phyloP scores from a whole-genome alignment of 2,888 invertebrate genomes.

The Eupsilia transversa region DNA sequence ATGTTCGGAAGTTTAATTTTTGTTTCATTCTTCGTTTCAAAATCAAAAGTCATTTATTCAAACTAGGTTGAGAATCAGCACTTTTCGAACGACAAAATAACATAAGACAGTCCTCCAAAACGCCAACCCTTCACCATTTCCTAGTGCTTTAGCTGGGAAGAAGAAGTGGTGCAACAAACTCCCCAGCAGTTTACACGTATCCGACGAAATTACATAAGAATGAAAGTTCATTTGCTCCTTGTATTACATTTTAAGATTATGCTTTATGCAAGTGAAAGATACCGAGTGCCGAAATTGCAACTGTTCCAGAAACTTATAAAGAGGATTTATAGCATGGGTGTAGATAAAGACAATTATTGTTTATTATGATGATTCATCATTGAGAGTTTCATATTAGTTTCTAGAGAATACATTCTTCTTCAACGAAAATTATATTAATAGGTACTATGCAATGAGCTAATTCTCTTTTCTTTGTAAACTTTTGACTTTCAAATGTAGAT shows the following conservation, averaged over 20 bases:
- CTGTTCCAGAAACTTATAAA: no score
- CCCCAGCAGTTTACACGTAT: neutral
- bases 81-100: no score
- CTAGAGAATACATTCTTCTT: neutral
- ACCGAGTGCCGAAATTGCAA: neutral
- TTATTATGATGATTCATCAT: neutral
- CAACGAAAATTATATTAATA: neutral
- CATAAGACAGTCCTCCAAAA: no score
- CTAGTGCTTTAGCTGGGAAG: no score
- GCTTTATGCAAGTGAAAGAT: neutral
- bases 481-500: neutral
- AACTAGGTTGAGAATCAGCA: no score
- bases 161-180: no score
- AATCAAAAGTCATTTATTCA: no score
- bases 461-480: neutral
- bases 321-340: no score
- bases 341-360: neutral
- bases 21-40: neutral
- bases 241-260: neutral
- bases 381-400: neutral
- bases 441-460: no score
- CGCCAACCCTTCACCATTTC: no score
- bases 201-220: neutral
- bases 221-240: neutral
- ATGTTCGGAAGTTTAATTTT: neutral